These are phyloP conservation scores for Montipora foliosa DNA, from an alignment of 64 coral and sea anemone genomes.

Conservation along the genomic window DNA sequence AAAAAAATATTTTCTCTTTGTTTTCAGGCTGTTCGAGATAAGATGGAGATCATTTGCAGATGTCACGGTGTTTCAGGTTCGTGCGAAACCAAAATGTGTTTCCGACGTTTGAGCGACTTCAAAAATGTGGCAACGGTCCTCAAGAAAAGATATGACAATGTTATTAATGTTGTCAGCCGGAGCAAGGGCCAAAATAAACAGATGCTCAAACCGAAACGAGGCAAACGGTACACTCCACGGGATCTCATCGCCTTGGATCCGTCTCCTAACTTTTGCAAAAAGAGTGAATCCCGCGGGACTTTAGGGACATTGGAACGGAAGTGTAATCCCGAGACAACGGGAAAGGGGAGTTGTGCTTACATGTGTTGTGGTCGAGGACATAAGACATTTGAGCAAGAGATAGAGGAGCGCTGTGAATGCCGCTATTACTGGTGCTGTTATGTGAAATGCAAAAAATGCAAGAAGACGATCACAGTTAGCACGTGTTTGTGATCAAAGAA, in stretches of 20 bases:
- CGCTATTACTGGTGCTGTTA: conserved; percentile 71
- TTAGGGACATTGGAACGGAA: conserved; percentile 68
- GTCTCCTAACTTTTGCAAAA: conserved; percentile 82
- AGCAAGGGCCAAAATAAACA: conserved; percentile 32
- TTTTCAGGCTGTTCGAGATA: conserved; percentile 82
- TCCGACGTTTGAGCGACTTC: conserved; percentile 79
- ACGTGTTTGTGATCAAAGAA: conserved; percentile 14
- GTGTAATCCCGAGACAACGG: conserved; percentile 54
- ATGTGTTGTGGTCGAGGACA: conserved; percentile 79
- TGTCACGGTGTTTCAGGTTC: conserved; percentile 86
- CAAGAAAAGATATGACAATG: conserved; percentile 60
- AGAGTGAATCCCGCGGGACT: conserved; percentile 34
- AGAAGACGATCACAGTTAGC: conserved; percentile 12
- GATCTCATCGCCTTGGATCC: conserved; percentile 55
- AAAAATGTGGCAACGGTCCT: conserved; percentile 54
- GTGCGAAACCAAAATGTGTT: conserved; percentile 77
- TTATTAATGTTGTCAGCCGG: conserved; percentile 46
- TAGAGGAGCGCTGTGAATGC: conserved; percentile 67
- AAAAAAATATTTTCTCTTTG: background rate
- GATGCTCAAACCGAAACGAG: conserved; percentile 3
- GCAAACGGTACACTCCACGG: conserved; percentile 44
- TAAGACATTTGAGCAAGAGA: background rate
- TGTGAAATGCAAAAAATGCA: conserved; percentile 70
- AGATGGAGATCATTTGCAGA: conserved; percentile 71
- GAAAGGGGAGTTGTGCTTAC: conserved; percentile 81